Percentiles rank a stretch among this genome's conserved stretches.
Evolutionary conservation across 2,888 invertebrate species (phyloP).

Genomic region (Nasonia oneida): DNA sequence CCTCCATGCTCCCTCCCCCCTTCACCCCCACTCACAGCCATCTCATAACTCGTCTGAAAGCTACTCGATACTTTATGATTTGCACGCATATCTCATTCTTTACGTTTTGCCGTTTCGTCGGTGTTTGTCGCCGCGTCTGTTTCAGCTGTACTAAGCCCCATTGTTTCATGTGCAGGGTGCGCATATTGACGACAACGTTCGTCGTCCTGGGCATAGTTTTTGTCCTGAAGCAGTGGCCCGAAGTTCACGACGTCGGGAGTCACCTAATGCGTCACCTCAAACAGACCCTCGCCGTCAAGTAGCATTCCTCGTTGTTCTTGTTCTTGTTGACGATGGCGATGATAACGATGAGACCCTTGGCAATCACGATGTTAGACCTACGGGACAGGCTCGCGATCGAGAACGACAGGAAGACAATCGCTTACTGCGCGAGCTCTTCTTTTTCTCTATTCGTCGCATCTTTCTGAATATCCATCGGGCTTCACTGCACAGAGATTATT

Average conservation of each 20-base stretch:
- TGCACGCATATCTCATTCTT: slow-evolving; percentile 73
- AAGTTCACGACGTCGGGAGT: slow-evolving; percentile 90
- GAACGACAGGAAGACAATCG: neutral
- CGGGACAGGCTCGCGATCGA: neutral
- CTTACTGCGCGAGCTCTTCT: neutral
- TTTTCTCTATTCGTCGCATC: slow-evolving; percentile 2
- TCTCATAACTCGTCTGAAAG: neutral
- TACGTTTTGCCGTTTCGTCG: slow-evolving; percentile 66
- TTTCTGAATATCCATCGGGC: slow-evolving; percentile 40
- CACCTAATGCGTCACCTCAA: slow-evolving; percentile 89
- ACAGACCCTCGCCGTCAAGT: slow-evolving; percentile 88
- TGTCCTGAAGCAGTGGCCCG: slow-evolving; percentile 94
- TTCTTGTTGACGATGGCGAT: neutral
- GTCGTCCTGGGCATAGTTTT: slow-evolving; percentile 91
- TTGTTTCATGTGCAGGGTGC: slow-evolving; percentile 85
- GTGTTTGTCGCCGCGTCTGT: slow-evolving; percentile 72
- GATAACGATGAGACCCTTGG: slow-evolving; percentile 1
- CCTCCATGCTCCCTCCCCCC: neutral
- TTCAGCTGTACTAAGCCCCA: slow-evolving; percentile 79
- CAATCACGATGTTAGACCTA: slow-evolving; percentile 23
- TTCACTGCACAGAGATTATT: slow-evolving; percentile 55
- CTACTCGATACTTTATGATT: slow-evolving; percentile 47
- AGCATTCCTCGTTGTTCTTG: slow-evolving; percentile 76
- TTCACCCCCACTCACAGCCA: neutral
- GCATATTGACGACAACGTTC: slow-evolving; percentile 91